Evolutionary conservation across 2,888 invertebrate species (phyloP).

Genomic region (Penaeus monodon): DNA sequence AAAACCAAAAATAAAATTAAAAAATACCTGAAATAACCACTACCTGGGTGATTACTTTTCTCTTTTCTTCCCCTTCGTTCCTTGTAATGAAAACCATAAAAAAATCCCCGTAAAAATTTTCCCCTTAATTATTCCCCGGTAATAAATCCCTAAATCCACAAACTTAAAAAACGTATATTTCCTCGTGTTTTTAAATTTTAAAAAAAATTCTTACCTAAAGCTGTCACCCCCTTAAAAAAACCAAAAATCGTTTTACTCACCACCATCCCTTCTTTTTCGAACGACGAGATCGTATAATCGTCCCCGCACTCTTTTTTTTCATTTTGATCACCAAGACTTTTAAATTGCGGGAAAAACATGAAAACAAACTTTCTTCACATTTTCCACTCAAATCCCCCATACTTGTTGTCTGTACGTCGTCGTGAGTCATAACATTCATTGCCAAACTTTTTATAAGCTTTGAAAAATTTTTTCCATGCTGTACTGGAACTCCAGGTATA

Average conservation of each 20-base stretch:
- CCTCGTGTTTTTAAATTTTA: too few species aligned
- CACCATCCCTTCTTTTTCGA: slow-evolving; percentile 64
- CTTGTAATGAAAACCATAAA: too few species aligned
- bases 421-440: not conserved
- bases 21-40: too few species aligned
- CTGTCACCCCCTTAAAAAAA: slow-evolving; percentile 26
- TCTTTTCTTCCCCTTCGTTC: too few species aligned
- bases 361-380: slow-evolving; percentile 31
- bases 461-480: not conserved
- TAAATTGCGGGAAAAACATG: not conserved
- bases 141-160: too few species aligned
- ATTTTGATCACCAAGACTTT: slow-evolving; percentile 43
- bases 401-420: slow-evolving; percentile 63
- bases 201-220: slow-evolving; percentile 2
- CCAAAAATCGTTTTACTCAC: slow-evolving; percentile 48
- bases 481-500: not conserved
- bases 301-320: slow-evolving; percentile 63
- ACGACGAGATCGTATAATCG: slow-evolving; percentile 59
- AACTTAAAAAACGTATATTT: too few species aligned
- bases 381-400: slow-evolving; percentile 54
- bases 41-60: too few species aligned
- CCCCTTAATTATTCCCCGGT: too few species aligned
- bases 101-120: too few species aligned
- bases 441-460: not conserved
- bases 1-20: too few species aligned